phyloP scores from a whole-genome alignment of 1,140 invertebrate genomes.

The Saxidomus purpurata region DNA sequence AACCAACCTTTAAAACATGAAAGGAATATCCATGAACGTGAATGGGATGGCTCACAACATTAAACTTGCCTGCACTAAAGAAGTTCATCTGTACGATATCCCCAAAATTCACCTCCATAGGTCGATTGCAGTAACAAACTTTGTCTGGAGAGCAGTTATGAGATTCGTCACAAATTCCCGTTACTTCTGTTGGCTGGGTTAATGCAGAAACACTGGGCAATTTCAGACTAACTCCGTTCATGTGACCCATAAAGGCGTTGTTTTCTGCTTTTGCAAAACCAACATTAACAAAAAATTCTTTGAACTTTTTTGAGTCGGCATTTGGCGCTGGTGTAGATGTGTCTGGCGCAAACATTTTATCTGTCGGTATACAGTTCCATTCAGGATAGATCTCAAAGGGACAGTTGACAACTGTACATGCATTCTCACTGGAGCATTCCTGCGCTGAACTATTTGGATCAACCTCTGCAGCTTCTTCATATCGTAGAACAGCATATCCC shows the following conservation, averaged over 20 bases:
- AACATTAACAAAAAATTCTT: constrained; percentile 73
- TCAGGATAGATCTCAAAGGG: constrained; percentile 62
- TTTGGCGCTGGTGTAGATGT: constrained; percentile 33
- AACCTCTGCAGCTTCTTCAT: constrained; percentile 88
- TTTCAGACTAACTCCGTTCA: constrained; percentile 66
- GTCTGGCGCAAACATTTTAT: constrained; percentile 15
- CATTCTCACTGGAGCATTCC: constrained; percentile 44
- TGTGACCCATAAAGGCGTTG: constrained; percentile 1
- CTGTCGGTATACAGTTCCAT: constrained; percentile 57
- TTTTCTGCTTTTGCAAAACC: constrained; percentile 41
- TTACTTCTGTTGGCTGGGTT: constrained; percentile 62
- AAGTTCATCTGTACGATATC: constrained; percentile 67
- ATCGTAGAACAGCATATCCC: constrained; percentile 92
- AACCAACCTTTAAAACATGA: constrained; percentile 89
- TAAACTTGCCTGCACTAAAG: constrained; percentile 87
- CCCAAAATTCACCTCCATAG: constrained; percentile 40
- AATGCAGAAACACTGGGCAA: constrained; percentile 63
- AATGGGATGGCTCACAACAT: constrained; percentile 89
- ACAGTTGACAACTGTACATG: constrained; percentile 72
- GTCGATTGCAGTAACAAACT: constrained; percentile 49
- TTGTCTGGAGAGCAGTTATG: constrained; percentile 57
- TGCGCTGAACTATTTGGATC: constrained; percentile 80
- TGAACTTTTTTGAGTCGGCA: constrained; percentile 2
- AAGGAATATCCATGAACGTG: constrained; percentile 92
- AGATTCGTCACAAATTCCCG: constrained; percentile 12